Conservation (phyloP, 2,113 vertebrate genomes). For the Bos taurus region DNA sequence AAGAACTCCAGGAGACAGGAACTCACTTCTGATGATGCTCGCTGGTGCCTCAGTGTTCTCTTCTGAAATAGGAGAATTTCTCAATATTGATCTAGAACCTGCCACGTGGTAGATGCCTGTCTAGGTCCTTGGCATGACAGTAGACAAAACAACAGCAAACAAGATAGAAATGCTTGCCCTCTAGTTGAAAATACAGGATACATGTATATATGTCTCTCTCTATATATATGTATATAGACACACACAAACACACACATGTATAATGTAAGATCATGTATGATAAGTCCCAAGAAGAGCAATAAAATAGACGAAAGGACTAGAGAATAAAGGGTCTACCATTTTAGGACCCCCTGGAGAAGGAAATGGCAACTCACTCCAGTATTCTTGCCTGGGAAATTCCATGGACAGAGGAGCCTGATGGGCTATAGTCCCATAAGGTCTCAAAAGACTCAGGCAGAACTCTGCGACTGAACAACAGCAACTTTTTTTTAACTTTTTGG, state of each 20-base stretch:
- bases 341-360: not conserved
- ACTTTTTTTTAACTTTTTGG: not conserved
- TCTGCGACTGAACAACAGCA: accelerated
- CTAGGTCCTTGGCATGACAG: not conserved
- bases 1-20: not conserved
- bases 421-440: not conserved
- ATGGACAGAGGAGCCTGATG: not conserved
- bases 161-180: not conserved
- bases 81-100: not conserved
- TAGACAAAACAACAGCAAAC: not conserved
- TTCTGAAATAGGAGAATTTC: not conserved
- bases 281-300: not conserved
- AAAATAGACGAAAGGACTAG: not conserved
- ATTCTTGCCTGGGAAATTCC: not conserved
- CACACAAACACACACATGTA: not conserved
- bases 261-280: not conserved
- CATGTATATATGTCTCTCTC: accelerated
- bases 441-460: not conserved
- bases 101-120: not conserved
- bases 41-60: not conserved
- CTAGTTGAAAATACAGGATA: not conserved
- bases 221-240: too few species aligned
- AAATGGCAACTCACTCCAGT: not conserved
- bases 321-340: not conserved
- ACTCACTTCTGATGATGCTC: not conserved